Base-by-base conservation (phyloP, 2,888 invertebrate genomes). In the Eupithecia insigniata region DNA sequence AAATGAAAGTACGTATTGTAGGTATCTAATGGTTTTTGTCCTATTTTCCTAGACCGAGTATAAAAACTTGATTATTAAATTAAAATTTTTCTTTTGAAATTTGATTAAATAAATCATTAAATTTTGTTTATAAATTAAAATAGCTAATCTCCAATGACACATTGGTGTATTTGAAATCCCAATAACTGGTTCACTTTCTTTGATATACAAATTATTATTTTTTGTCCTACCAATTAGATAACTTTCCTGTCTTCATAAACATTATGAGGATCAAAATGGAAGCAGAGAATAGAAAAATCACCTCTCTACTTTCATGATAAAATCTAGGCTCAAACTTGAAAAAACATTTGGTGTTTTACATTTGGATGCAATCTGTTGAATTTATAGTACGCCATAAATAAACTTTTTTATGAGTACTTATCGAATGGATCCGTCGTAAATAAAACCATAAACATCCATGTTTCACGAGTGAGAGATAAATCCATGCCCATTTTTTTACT, bases 381-480 rank as follows among this genome's bases (percentile, higher is more conserved):
- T 82, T 82, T 83, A 83, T 81, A 82, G 80, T 79, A 69, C 70
- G 77, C 69, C 64, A 79, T 84, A 81, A 84, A 84, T 79, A 79
- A 67, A 73, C 7, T 60, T 77, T 79, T 82, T 82, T 84, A 83
- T 77, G 78, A 67, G 76, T 78, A 70, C 79, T 81, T 81, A 82
- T 80, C 79, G 76, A 71, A 65, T 80, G 62, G 71, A 67, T 70
- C 69, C 51, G 43, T 74, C 76, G 75, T 75, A 77, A 80, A 81
- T 70, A 75, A 69, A 28, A 72, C 70, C 78, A 76, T 83, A 66
- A 81, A 81, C 71, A 70, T 69, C 70, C 36, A 39, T 71, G 71
- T 72, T 75, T 78, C 76, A 67, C 60, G 55, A 67, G 68, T 39
- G 18, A 68, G 4, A 65, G 36, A 69, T 71, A 66, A 71, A 72